phyloP scores from a whole-genome alignment of 2,797 vertebrate species.

The Urosaurus nigricauda region DNA sequence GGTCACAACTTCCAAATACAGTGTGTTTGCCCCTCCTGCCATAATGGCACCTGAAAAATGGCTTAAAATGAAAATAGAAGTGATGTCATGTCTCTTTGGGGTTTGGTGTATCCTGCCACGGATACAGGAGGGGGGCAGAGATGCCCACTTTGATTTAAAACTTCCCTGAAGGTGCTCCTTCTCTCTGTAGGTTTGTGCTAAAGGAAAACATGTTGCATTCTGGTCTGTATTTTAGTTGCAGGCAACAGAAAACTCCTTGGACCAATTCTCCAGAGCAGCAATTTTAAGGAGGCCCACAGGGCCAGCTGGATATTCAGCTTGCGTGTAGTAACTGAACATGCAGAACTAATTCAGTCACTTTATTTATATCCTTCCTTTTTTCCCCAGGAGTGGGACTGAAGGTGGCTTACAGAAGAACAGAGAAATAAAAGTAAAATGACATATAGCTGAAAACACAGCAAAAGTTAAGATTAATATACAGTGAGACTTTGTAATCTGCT shows the following conservation, averaged over 20 bases:
- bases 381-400: no score
- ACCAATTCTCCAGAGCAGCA: neutral
- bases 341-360: neutral
- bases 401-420: no score
- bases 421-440: neutral
- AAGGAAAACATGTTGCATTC: neutral
- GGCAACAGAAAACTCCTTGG: neutral
- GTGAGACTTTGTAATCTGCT: no score
- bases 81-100: no score
- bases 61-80: no score
- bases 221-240: accelerated
- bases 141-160: neutral
- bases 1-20: no score
- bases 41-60: no score
- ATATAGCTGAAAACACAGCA: neutral
- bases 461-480: no score
- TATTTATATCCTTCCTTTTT: no score
- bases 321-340: neutral
- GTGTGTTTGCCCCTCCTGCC: no score
- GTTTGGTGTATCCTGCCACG: no score
- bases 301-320: neutral
- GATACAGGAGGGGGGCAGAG: no score
- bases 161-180: neutral
- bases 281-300: constrained; percentile 27
- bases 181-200: neutral